Percentiles rank a stretch among this genome's conserved stretches.
These are phyloP conservation scores for Acrocephalus scirpaceus DNA, from an alignment of 2,797 vertebrate genomes.

Conservation along the genomic window DNA sequence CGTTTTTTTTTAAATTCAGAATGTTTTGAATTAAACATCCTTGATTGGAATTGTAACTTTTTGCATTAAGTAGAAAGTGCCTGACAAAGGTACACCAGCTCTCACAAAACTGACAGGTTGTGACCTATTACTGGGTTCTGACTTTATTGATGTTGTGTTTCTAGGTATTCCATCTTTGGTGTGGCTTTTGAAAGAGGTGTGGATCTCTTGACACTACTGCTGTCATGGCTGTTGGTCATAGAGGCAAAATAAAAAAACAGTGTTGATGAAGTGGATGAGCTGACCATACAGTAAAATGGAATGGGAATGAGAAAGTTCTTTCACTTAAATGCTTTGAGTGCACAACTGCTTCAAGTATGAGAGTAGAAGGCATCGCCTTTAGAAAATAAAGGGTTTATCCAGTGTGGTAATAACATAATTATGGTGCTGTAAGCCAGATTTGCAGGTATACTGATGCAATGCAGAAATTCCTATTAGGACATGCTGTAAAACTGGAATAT, in stretches of 20 bases:
- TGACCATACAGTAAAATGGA: neutral
- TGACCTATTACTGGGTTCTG: neutral
- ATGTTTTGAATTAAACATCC: neutral
- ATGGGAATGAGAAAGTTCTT: neutral
- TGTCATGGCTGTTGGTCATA: neutral
- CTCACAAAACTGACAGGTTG: neutral
- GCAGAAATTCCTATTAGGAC: neutral
- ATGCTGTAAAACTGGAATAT: neutral
- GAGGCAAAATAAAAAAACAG: neutral
- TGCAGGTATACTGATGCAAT: neutral
- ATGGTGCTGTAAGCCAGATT: neutral
- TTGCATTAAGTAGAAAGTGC: neutral
- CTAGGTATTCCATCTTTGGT: neutral
- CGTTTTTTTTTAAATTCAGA: neutral
- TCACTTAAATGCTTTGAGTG: neutral
- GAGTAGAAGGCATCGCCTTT: neutral
- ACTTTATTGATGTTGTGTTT: neutral
- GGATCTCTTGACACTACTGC: neutral
- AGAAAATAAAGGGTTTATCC: neutral
- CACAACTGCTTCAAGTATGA: neutral
- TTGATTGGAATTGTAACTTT: neutral
- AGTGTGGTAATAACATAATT: neutral
- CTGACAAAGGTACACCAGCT: neutral
- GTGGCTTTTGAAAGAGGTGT: neutral
- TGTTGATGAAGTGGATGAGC: neutral